Conservation (phyloP, 1,140 invertebrate genomes). For the Drosophila subpulchrella region DNA sequence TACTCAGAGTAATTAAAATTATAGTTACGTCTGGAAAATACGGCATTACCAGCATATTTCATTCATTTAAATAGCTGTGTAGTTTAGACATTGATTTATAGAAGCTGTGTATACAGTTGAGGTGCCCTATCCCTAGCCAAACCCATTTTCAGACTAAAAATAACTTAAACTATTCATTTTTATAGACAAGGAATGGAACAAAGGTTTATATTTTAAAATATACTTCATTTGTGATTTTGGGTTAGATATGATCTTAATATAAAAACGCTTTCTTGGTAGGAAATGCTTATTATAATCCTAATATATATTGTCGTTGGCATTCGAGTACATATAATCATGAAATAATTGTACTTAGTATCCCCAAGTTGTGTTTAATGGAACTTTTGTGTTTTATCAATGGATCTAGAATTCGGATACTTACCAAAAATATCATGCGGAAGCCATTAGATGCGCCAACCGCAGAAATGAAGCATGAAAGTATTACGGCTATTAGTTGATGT, state of each 20-base stretch:
- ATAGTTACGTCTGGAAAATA: not conserved
- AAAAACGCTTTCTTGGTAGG: too few relatives aligned
- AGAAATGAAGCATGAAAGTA: slow-evolving; percentile 76
- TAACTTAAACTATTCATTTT: too few relatives aligned
- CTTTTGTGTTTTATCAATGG: slow-evolving; percentile 1
- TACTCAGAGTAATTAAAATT: not conserved
- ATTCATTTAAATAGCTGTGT: slow-evolving; percentile 1
- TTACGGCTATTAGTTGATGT: slow-evolving; percentile 24
- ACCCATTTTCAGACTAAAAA: not conserved
- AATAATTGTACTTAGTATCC: not conserved
- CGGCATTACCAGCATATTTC: not conserved
- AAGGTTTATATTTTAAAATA: too few relatives aligned
- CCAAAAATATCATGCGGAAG: slow-evolving; percentile 24
- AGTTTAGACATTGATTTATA: not conserved
- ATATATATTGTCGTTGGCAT: too few relatives aligned
- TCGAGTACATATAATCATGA: not conserved
- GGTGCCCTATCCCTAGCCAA: not conserved
- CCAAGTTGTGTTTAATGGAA: not conserved
- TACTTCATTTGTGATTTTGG: too few relatives aligned
- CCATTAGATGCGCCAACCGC: slow-evolving; percentile 62
- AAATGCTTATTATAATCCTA: too few relatives aligned
- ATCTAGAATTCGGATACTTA: slow-evolving; percentile 18
- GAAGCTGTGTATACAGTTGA: not conserved
- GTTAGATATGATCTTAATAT: too few relatives aligned
- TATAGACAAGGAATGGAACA: too few relatives aligned